Percentiles rank a stretch among this genome's conserved stretches.
phyloP scores from a whole-genome alignment of 1,140 invertebrate genomes.

The Maniola jurtina region DNA sequence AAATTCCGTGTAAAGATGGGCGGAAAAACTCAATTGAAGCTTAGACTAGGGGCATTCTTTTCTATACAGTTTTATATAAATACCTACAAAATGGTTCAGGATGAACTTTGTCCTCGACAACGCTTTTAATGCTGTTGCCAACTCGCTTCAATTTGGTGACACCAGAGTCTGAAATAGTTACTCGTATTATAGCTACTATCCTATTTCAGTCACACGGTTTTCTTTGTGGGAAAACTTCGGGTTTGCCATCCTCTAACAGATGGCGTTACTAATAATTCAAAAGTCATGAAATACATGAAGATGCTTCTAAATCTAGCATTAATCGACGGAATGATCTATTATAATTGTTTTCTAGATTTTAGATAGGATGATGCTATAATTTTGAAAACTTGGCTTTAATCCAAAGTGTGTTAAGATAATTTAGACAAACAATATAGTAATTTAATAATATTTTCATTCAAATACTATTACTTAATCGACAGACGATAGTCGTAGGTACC shows the following conservation, averaged over 20 bases:
- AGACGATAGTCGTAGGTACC: not conserved
- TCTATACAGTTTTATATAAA: conserved; percentile 2
- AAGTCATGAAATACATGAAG: not conserved
- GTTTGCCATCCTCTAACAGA: conserved; percentile 52
- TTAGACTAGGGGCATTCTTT: not conserved
- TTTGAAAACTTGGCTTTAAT: not conserved
- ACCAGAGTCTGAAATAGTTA: conserved; percentile 57
- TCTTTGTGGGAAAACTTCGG: conserved; percentile 27
- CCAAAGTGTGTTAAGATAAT: not conserved
- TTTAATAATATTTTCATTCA: no score
- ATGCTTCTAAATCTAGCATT: not conserved
- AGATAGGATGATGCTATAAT: not conserved
- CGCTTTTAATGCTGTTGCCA: conserved; percentile 59
- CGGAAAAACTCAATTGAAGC: no score
- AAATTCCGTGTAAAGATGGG: no score
- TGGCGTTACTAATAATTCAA: conserved; percentile 38
- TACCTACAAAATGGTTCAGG: conserved; percentile 22
- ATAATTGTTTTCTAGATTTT: not conserved
- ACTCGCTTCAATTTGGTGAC: conserved; percentile 49
- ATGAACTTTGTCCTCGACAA: conserved; percentile 66
- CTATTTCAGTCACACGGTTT: conserved; percentile 34
- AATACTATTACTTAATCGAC: not conserved
- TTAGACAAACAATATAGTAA: not conserved
- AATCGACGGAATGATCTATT: not conserved
- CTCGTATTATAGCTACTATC: conserved; percentile 35